These are phyloP conservation scores for Ditylenchus weischeri DNA, from an alignment of 2,888 invertebrate genomes.

Conservation along the genomic window DNA sequence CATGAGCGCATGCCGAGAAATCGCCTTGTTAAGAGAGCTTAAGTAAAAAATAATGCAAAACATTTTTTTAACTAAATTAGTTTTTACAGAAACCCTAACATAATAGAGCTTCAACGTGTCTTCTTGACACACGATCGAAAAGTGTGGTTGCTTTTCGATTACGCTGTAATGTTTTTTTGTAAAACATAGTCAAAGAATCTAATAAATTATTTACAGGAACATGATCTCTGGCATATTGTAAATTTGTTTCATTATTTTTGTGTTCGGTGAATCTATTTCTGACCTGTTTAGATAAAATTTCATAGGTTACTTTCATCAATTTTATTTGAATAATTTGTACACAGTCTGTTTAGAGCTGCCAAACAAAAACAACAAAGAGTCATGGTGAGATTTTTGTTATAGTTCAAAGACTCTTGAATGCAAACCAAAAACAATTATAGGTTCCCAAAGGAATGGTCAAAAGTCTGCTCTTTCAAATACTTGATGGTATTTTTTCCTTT, in stretches of 20 bases:
- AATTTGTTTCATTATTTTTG: background rate
- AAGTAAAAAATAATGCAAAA: conserved; percentile 59
- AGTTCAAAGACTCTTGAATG: background rate
- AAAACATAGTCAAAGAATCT: too few species aligned
- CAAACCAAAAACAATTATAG: conserved; percentile 12
- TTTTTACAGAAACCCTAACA: conserved; percentile 72
- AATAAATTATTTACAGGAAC: conserved; percentile 63
- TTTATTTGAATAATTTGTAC: too few species aligned
- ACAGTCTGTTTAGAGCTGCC: conserved; percentile 69
- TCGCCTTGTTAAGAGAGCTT: conserved; percentile 87
- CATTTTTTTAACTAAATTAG: background rate
- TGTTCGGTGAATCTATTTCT: background rate
- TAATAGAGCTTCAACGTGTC: conserved; percentile 89
- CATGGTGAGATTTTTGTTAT: conserved; percentile 14
- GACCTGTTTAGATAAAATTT: conserved; percentile 73
- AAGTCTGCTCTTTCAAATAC: conserved; percentile 90
- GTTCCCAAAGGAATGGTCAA: conserved; percentile 75
- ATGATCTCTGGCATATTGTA: conserved; percentile 93
- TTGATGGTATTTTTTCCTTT: conserved; percentile 66
- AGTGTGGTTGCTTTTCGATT: conserved; percentile 87
- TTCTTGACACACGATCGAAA: conserved; percentile 79
- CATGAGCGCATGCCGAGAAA: conserved; percentile 95
- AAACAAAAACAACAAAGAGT: conserved; percentile 78
- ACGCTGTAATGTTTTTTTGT: conserved; percentile 68
- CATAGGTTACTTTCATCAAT: conserved; percentile 64